Conservation (phyloP, 2,888 invertebrate genomes). For the Acrocera orbiculus region DNA sequence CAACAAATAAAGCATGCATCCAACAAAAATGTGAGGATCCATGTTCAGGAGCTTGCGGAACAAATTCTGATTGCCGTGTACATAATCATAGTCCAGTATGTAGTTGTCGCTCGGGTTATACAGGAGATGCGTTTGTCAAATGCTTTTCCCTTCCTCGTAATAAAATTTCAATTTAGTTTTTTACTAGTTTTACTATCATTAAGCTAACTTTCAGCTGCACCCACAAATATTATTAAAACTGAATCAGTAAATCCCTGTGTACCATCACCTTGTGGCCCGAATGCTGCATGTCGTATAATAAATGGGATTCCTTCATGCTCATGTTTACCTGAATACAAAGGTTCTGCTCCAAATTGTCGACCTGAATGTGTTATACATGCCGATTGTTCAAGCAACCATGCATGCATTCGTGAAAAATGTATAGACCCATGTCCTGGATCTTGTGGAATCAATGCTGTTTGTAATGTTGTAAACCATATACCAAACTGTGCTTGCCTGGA, state of each 20-base stretch:
- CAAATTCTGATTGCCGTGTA: conserved; percentile 54
- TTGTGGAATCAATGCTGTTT: conserved; percentile 45
- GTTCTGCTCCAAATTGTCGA: conserved; percentile 53
- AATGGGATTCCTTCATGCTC: conserved; percentile 46
- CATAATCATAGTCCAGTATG: conserved; percentile 66
- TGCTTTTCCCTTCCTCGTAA: conserved; percentile 36
- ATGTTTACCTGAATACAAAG: conserved; percentile 44
- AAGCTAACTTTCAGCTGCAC: conserved; percentile 20
- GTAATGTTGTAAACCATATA: conserved; percentile 48
- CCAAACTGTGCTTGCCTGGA: conserved; percentile 50
- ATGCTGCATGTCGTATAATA: conserved; percentile 43
- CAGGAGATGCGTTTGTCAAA: conserved; percentile 57
- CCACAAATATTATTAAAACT: conserved; percentile 16
- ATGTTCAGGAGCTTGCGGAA: conserved; percentile 48
- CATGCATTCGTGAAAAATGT: conserved; percentile 58
- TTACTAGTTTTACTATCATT: no score
- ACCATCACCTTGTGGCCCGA: conserved; percentile 52
- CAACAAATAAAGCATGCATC: conserved; percentile 51
- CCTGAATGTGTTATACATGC: conserved; percentile 56
- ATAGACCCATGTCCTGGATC: conserved; percentile 55
- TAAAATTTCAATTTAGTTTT: conserved; percentile 37
- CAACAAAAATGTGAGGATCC: conserved; percentile 62
- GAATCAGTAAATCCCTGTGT: conserved; percentile 41
- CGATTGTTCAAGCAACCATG: conserved; percentile 50
- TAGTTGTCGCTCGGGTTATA: conserved; percentile 47